These are phyloP conservation scores for Meloidogyne hapla DNA, from an alignment of 1,140 invertebrate genomes.

Conservation along the genomic window DNA sequence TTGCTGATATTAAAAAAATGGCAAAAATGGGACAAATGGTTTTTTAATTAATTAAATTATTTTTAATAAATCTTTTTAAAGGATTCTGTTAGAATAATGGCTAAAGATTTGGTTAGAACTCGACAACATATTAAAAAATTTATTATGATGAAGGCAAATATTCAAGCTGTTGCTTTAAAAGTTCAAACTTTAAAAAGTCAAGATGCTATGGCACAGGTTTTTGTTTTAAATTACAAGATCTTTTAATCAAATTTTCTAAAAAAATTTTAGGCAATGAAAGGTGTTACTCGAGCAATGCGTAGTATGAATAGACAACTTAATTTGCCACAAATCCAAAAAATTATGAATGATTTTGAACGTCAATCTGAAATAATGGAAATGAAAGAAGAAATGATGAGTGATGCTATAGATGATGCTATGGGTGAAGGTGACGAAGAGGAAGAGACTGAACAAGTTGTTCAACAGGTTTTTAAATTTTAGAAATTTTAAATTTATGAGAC, in stretches of 20 bases:
- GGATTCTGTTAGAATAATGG: slow-evolving; percentile 99
- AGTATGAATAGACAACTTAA: slow-evolving; percentile 95
- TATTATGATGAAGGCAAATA: slow-evolving; percentile 98
- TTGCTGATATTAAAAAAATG: slow-evolving; percentile 96
- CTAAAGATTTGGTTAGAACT: slow-evolving; percentile 94
- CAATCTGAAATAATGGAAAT: slow-evolving; percentile 99
- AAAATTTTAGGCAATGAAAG: slow-evolving; percentile 81
- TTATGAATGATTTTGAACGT: slow-evolving; percentile 98
- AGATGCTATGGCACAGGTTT: slow-evolving; percentile 89
- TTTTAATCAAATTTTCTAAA: slow-evolving; percentile 8
- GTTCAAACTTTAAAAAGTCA: slow-evolving; percentile 96
- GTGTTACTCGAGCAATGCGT: slow-evolving; percentile 95
- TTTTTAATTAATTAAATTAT: slow-evolving; percentile 6
- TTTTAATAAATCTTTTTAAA: slow-evolving; percentile 65
- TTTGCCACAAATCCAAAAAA: slow-evolving; percentile 97
- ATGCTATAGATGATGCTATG: slow-evolving; percentile 98
- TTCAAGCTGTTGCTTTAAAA: slow-evolving; percentile 96
- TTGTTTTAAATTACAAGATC: slow-evolving; percentile 18
- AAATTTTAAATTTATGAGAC: background rate
- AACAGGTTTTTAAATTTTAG: slow-evolving; percentile 44
- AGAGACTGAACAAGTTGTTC: slow-evolving; percentile 72
- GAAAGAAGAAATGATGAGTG: slow-evolving; percentile 99
- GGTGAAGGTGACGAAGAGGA: slow-evolving; percentile 97
- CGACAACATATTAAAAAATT: slow-evolving; percentile 94
- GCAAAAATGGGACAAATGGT: slow-evolving; percentile 99